A percentile compares a stretch with the other conserved stretches of the same genome.
Evolutionary conservation across 2,797 vertebrate species (phyloP).

Genomic region (Malacoraja senta): DNA sequence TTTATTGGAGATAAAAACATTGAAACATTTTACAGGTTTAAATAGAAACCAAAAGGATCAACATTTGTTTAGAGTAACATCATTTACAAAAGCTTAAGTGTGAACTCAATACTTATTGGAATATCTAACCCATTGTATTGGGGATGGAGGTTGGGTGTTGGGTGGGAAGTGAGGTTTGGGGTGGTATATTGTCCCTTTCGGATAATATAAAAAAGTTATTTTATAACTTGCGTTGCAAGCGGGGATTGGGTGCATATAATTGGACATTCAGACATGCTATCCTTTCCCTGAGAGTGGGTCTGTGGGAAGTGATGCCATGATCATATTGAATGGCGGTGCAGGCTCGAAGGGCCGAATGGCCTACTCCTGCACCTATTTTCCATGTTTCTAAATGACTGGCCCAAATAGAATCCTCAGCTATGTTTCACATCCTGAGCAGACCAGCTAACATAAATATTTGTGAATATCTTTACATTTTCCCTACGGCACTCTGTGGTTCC

Average conservation of each 20-base stretch:
- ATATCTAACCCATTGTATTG: not conserved
- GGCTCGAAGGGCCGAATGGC: too few species aligned
- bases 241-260: not conserved
- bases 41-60: not conserved
- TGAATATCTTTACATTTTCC: too few species aligned
- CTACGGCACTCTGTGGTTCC: too few species aligned
- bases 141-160: not conserved
- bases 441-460: too few species aligned
- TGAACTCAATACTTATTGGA: not conserved
- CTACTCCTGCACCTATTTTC: too few species aligned
- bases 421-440: too few species aligned
- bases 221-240: not conserved
- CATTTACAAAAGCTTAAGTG: not conserved
- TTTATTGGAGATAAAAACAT: not conserved
- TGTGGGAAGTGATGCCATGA: too few species aligned
- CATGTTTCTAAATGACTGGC: too few species aligned
- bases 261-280: not conserved
- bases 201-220: not conserved
- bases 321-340: too few species aligned
- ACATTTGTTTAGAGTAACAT: not conserved
- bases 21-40: not conserved
- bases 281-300: too few species aligned
- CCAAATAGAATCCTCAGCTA: too few species aligned
- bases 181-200: not conserved
- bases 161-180: too few species aligned